A percentile compares a stretch with the other conserved stretches of the same genome.
phyloP scores from a whole-genome alignment of 2,888 invertebrate species.

The Pheosia gnoma region DNA sequence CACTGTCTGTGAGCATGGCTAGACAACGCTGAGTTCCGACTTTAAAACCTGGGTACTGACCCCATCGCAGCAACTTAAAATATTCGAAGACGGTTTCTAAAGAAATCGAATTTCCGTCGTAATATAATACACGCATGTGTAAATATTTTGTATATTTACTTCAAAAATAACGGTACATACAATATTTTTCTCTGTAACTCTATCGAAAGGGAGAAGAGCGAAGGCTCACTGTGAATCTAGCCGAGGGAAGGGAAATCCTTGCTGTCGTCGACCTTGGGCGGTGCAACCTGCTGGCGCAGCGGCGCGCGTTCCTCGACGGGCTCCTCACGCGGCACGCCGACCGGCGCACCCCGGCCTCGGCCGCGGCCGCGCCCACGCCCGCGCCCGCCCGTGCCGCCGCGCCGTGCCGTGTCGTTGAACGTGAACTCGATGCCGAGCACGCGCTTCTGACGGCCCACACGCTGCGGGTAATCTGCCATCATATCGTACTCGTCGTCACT shows the following conservation, averaged over 20 bases:
- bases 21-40: slow-evolving; percentile 29
- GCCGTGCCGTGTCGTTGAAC: slow-evolving; percentile 91
- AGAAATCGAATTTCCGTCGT: slow-evolving; percentile 60
- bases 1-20: slow-evolving; percentile 53
- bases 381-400: slow-evolving; percentile 87
- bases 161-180: slow-evolving; percentile 84
- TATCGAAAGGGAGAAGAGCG: slow-evolving; percentile 78
- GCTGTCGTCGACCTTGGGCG: slow-evolving; percentile 97
- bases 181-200: slow-evolving; percentile 82
- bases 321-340: slow-evolving; percentile 64
- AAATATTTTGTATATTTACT: slow-evolving; percentile 85
- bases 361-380: slow-evolving; percentile 85
- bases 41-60: slow-evolving; percentile 24
- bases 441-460: slow-evolving; percentile 93
- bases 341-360: slow-evolving; percentile 68
- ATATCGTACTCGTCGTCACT: slow-evolving; percentile 89
- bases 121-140: slow-evolving; percentile 82
- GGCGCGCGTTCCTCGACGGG: slow-evolving; percentile 65
- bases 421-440: slow-evolving; percentile 94
- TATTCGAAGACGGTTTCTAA: slow-evolving; percentile 33
- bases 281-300: slow-evolving; percentile 67
- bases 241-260: slow-evolving; percentile 97
- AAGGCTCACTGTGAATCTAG: slow-evolving; percentile 81
- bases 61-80: slow-evolving; percentile 31
- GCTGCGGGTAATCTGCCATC: slow-evolving; percentile 90